Base-by-base conservation (phyloP, 2,797 vertebrate genomes). In the Dermochelys coriacea region DNA sequence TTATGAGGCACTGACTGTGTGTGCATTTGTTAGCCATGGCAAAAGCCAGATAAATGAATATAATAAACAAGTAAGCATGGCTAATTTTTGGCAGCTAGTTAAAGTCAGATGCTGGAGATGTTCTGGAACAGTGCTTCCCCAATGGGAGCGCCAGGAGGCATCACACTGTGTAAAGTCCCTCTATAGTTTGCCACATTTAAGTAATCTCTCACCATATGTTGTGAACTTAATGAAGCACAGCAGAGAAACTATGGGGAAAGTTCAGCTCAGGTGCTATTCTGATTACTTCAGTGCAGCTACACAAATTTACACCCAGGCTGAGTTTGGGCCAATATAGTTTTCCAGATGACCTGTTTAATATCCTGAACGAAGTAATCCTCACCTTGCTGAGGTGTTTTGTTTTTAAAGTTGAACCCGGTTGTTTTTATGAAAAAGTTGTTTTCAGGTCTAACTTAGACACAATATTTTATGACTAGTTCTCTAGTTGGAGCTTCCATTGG, bases 11-110 rank as follows among this genome's bases (percentile, higher is more conserved):
- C 2, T 57, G 74, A 80, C 47, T 91, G 84, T 92, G 71, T 51
- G 37, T 68, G n/a, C 2, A 90, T 94, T 85, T 91, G 88, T 78
- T 92, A 41, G 59, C 77, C 64, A 86, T 91, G 74, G 64, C 9
- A 88, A 90, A 91, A 89, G 10, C 0, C 25, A 92, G n/a, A 77
- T 27, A 79, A 57, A 45, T 8, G 2, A 75, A 61, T 93, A 54
- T 45, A 19, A 29, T 79, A 79, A 91, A 80, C 74, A 86, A 91
- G 45, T 74, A 74, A 74, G 23, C 82, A 79, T 89, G 31, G 61
- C 77, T 52, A 31, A 31, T 91, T 91, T 94, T 82, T 90, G 91
- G 85, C 45, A 89, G 19, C 16, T 34, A 12, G 5, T 88, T 25
- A n/a, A 68, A 84, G 49, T 47, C 49, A 52, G 27, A 54, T 12